phyloP scores from a whole-genome alignment of 2,113 vertebrate genomes.

The Symphodus melops region DNA sequence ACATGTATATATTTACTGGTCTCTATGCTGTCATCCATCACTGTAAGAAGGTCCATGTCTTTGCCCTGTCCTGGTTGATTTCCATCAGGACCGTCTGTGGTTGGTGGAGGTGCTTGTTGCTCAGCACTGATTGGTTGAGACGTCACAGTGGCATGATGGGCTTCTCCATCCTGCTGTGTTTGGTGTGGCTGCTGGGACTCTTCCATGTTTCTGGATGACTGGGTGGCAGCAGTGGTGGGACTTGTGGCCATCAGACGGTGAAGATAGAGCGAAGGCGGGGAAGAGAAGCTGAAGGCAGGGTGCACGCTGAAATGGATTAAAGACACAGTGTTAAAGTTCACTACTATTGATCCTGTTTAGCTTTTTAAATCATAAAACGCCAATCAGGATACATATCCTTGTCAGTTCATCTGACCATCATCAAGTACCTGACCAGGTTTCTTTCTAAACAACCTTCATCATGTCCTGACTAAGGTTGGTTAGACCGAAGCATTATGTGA shows the following conservation, averaged over 20 bases:
- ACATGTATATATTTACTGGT: constrained; percentile 64
- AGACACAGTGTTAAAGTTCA: neutral
- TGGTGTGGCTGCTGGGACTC: constrained; percentile 63
- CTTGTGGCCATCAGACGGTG: constrained; percentile 50
- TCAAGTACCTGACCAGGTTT: no score
- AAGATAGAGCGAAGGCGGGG: neutral
- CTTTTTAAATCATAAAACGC: neutral
- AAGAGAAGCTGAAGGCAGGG: constrained; percentile 6
- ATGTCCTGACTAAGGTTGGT: no score
- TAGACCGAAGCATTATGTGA: no score
- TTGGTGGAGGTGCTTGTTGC: constrained; percentile 16
- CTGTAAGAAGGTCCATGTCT: constrained; percentile 67
- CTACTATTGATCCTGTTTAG: neutral
- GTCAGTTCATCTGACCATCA: no score
- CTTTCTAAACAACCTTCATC: no score
- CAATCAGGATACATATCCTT: no score
- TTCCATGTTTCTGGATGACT: constrained; percentile 48
- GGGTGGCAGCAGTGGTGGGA: constrained; percentile 23
- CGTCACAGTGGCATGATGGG: constrained; percentile 29
- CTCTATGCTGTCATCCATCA: constrained; percentile 67
- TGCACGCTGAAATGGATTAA: constrained; percentile 15
- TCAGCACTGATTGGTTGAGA: constrained; percentile 56
- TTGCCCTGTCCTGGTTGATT: constrained; percentile 30
- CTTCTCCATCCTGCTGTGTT: constrained; percentile 20
- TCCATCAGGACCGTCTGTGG: constrained; percentile 1